phyloP scores from a whole-genome alignment of 2,888 invertebrate species.

The Caradrina kadenii region DNA sequence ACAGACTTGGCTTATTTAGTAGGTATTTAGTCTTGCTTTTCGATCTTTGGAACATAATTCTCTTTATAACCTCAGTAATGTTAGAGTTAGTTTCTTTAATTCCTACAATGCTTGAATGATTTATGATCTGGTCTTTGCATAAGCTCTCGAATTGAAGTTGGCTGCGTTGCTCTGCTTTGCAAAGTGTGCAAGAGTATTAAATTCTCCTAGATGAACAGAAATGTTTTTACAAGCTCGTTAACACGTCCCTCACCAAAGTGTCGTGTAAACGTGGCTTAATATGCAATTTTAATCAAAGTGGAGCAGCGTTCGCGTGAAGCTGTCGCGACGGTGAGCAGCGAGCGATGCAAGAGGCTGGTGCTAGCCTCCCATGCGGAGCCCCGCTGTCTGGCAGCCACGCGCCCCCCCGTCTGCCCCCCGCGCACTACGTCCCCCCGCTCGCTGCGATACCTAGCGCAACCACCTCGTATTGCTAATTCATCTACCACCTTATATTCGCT shows the following conservation, averaged over 20 bases:
- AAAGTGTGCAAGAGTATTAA: constrained; percentile 49
- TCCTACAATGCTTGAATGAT: constrained; percentile 11
- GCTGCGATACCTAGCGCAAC: constrained; percentile 81
- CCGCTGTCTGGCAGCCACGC: constrained; percentile 89
- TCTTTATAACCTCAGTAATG: constrained; percentile 12
- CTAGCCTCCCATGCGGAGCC: constrained; percentile 90
- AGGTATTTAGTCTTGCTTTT: constrained; percentile 33
- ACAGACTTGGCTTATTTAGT: constrained; percentile 27
- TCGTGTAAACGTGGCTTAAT: constrained; percentile 72
- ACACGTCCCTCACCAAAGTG: constrained; percentile 65
- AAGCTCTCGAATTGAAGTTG: constrained; percentile 26
- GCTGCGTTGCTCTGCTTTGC: constrained; percentile 31
- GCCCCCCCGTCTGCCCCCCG: constrained; percentile 70
- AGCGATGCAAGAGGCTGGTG: constrained; percentile 88
- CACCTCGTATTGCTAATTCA: constrained; percentile 83
- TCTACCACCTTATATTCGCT: constrained; percentile 77
- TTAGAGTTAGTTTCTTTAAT: constrained; percentile 34
- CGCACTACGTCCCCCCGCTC: constrained; percentile 39
- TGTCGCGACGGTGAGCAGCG: constrained; percentile 85
- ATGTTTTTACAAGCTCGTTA: constrained; percentile 64
- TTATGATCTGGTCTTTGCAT: constrained; percentile 17
- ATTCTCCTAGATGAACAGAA: constrained; percentile 47
- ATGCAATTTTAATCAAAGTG: constrained; percentile 85
- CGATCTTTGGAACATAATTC: constrained; percentile 11
- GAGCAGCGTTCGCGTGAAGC: constrained; percentile 86